These are phyloP conservation scores for Artibeus jamaicensis DNA, from an alignment of 2,797 vertebrate species.

Conservation along the genomic window DNA sequence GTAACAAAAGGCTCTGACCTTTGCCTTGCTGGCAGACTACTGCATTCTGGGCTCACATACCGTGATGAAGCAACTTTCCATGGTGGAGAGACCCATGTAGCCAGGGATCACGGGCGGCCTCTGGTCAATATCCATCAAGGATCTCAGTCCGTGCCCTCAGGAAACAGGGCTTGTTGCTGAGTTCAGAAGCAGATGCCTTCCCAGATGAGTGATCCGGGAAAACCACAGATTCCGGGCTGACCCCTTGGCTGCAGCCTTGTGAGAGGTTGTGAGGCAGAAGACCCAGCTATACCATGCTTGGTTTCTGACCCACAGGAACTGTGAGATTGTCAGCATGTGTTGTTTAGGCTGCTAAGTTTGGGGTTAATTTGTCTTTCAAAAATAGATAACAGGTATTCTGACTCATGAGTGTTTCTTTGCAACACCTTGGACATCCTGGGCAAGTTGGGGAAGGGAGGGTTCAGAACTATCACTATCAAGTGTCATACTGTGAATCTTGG, in stretches of 20 bases:
- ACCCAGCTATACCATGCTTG: accelerated
- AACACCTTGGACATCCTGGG: not conserved
- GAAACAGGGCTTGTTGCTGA: not conserved
- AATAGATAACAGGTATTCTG: not conserved
- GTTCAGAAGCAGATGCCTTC: not conserved
- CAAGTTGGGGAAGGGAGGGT: not conserved
- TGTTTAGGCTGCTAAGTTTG: not conserved
- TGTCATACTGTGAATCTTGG: not conserved
- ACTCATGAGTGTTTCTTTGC: not conserved
- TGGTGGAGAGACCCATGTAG: not conserved
- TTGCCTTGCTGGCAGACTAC: not conserved
- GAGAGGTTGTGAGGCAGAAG: not conserved
- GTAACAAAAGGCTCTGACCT: not conserved
- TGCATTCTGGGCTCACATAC: not conserved
- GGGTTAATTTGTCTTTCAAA: not conserved
- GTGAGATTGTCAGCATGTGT: not conserved
- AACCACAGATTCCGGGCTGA: not conserved
- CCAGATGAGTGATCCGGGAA: not conserved
- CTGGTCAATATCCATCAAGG: not conserved
- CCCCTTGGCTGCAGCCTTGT: not conserved
- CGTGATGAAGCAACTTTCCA: not conserved
- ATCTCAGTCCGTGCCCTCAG: not conserved
- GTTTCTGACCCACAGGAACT: not conserved
- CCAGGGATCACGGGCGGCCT: not conserved
- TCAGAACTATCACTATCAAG: not conserved